Conservation (phyloP, 2,888 invertebrate species). For the Drosophila pseudotalamancana region DNA sequence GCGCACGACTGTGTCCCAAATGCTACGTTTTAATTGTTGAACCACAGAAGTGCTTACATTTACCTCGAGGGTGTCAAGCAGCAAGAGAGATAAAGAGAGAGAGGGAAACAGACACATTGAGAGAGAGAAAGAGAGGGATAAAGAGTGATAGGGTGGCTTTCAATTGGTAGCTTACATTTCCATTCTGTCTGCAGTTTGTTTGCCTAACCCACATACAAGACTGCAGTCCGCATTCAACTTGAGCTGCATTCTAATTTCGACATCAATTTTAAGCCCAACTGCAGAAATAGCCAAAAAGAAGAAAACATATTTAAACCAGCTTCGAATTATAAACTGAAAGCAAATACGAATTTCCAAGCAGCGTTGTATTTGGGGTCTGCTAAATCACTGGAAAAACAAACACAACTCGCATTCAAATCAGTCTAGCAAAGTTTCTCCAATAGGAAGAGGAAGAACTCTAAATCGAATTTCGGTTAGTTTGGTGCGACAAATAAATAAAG, state of each 20-base stretch:
- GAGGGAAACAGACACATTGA: background rate
- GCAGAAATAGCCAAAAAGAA: constrained; percentile 44
- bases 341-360: constrained; percentile 43
- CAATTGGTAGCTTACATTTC: constrained; percentile 31
- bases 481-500: constrained; percentile 38
- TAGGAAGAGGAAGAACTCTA: constrained; percentile 12
- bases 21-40: constrained; percentile 70
- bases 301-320: constrained; percentile 73
- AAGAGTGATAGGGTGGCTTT: background rate
- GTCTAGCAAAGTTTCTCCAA: constrained; percentile 12
- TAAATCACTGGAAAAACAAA: constrained; percentile 77
- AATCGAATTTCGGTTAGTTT: constrained; percentile 47
- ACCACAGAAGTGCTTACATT: constrained; percentile 73
- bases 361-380: constrained; percentile 31
- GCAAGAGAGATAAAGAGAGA: constrained; percentile 5
- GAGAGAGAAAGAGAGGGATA: too few species aligned
- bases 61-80: constrained; percentile 40
- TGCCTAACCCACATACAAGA: constrained; percentile 52
- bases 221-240: constrained; percentile 50
- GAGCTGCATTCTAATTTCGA: constrained; percentile 76
- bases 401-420: constrained; percentile 63
- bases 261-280: constrained; percentile 55
- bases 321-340: constrained; percentile 58
- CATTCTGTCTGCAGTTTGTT: constrained; percentile 51
- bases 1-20: constrained; percentile 30